A percentile compares a stretch with the other conserved stretches of the same genome.
Conservation (phyloP, 2,113 vertebrate species). For the Lagopus leucura region DNA sequence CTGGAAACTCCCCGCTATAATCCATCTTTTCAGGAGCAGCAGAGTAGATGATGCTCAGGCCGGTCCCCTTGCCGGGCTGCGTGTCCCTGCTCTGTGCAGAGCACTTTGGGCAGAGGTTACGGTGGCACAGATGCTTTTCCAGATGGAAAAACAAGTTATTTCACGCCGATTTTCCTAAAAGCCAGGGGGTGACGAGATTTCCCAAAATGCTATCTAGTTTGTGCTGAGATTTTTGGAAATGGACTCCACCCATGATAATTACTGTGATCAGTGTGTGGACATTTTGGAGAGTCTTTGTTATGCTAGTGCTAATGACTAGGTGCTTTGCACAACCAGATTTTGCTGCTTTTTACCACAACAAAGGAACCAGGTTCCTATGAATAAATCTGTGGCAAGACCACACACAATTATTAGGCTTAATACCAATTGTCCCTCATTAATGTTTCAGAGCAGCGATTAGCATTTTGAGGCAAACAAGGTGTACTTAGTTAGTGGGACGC, state of each 20-base stretch:
- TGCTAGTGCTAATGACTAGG: not conserved
- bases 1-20: slow-evolving; percentile 48
- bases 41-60: not conserved
- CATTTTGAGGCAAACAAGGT: slow-evolving; percentile 98
- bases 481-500: slow-evolving; percentile 92
- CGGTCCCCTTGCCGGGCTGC: not conserved
- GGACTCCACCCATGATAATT: not conserved
- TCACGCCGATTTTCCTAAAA: rapidly evolving
- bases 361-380: slow-evolving; percentile 52
- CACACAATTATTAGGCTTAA: slow-evolving; percentile 72
- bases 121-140: not conserved
- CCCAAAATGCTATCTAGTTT: rapidly evolving
- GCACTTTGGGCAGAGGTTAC: rapidly evolving
- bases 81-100: not conserved
- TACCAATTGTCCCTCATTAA: slow-evolving; percentile 88
- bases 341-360: slow-evolving; percentile 29
- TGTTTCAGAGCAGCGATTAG: slow-evolving; percentile 90
- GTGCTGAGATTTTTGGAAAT: rapidly evolving
- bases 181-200: rapidly evolving
- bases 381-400: slow-evolving; percentile 74
- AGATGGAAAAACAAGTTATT: rapidly evolving
- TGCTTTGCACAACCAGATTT: not conserved
- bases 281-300: not conserved
- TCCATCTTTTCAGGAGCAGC: slow-evolving; percentile 51
- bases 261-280: rapidly evolving